Evolutionary conservation across 30 jellyfish, hydroid and myxozoan species (phyloP).

Genomic region (Aurelia aurita complex sp. Pacific): DNA sequence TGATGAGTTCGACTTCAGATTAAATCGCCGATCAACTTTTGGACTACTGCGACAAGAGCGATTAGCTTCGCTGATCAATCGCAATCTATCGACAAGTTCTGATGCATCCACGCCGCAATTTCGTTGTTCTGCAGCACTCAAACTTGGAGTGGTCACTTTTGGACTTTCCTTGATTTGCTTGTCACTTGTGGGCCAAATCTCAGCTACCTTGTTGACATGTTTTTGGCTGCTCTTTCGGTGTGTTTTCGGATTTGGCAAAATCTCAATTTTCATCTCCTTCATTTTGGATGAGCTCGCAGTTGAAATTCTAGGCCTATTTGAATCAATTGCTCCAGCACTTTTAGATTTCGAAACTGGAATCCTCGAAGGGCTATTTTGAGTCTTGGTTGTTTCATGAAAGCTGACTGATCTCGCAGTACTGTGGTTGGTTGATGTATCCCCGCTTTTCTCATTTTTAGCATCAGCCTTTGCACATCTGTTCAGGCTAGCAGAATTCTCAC

Average conservation of each 20-base stretch:
- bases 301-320: slow-evolving; percentile 15
- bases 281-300: slow-evolving; percentile 8
- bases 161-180: background rate
- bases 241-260: slow-evolving; percentile 41
- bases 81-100: slow-evolving; percentile 46
- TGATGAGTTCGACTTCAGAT: background rate
- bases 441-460: no score
- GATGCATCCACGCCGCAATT: slow-evolving; percentile 12
- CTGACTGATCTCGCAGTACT: slow-evolving; percentile 36
- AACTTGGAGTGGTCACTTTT: slow-evolving; percentile 7
- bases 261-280: slow-evolving; percentile 27
- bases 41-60: slow-evolving; percentile 61
- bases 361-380: slow-evolving; percentile 1
- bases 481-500: no score
- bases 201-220: slow-evolving; percentile 15
- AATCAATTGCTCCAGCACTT: slow-evolving; percentile 50
- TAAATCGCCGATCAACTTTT: slow-evolving; percentile 32
- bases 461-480: no score
- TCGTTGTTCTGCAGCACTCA: background rate
- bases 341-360: slow-evolving; percentile 30
- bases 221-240: slow-evolving; percentile 9
- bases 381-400: slow-evolving; percentile 32
- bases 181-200: background rate
- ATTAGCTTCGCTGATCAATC: slow-evolving; percentile 45
- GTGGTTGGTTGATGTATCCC: background rate